Percentiles rank a stretch among this genome's conserved stretches.
These are phyloP conservation scores for Aplysina aerophoba DNA, from an alignment of 37 sponge, comb jelly and placozoan species.

Conservation along the genomic window DNA sequence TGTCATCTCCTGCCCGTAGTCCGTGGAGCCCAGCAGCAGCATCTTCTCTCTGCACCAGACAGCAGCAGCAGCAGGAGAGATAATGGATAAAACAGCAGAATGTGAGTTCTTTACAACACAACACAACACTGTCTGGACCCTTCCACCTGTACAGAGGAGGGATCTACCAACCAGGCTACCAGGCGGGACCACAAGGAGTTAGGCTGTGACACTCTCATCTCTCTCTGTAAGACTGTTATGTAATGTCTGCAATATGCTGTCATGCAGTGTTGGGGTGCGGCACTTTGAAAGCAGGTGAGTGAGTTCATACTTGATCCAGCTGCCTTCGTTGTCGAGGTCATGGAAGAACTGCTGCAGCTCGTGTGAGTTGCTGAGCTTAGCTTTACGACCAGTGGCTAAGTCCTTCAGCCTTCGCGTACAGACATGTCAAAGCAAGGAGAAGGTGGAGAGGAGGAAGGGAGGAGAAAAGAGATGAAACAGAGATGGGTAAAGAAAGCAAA, in stretches of 20 bases:
- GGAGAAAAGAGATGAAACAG: too few species aligned
- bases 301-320: conserved; percentile 79
- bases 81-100: too few species aligned
- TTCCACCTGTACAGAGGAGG: too few species aligned
- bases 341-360: conserved; percentile 87
- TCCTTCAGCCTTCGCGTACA: conserved; percentile 57
- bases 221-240: too few species aligned
- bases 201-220: too few species aligned
- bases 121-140: too few species aligned
- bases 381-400: conserved; percentile 54
- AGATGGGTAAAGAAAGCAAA: too few species aligned
- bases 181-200: too few species aligned
- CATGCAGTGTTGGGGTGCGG: not conserved
- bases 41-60: conserved; percentile 76
- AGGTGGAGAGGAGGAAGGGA: not conserved
- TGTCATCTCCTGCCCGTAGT: conserved; percentile 81
- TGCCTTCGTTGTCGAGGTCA: conserved; percentile 84
- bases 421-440: not conserved
- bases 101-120: too few species aligned
- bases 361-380: conserved; percentile 70
- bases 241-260: not conserved
- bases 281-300: not conserved
- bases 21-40: conserved; percentile 65
- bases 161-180: too few species aligned
- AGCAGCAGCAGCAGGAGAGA: too few species aligned